Percentiles rank a stretch among this genome's conserved stretches.
phyloP scores from a whole-genome alignment of 2,888 invertebrate species.

The Cetonia aurata region DNA sequence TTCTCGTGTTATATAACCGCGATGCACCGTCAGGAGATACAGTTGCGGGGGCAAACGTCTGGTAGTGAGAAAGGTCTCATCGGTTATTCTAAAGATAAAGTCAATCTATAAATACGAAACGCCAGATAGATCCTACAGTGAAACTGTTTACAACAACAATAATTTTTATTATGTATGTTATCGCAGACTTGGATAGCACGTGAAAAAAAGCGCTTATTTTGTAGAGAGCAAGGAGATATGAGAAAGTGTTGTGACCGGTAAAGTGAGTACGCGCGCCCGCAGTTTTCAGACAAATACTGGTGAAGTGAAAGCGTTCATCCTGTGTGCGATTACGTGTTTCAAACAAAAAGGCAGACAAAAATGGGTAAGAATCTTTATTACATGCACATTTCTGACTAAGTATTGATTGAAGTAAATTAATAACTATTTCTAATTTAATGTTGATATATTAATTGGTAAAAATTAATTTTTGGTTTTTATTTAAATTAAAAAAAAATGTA shows the following conservation, averaged over 20 bases:
- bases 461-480: no score
- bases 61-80: background rate
- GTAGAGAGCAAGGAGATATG: no score
- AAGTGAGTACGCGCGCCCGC: no score
- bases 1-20: background rate
- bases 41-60: conserved; percentile 3
- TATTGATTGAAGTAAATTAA: no score
- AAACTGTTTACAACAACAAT: conserved; percentile 35
- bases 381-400: no score
- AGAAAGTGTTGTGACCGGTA: no score
- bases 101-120: conserved; percentile 25
- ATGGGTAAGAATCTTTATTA: background rate
- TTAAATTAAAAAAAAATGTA: no score
- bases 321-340: background rate
- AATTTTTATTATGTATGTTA: conserved; percentile 1
- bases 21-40: background rate
- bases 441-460: no score
- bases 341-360: background rate
- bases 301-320: background rate
- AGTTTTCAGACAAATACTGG: no score
- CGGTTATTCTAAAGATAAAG: conserved; percentile 28
- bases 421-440: no score
- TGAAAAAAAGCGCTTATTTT: conserved; percentile 11
- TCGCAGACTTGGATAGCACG: background rate
- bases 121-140: background rate